Percentiles rank a stretch among this genome's conserved stretches.
phyloP scores from a whole-genome alignment of 2,888 invertebrate genomes.

The Penaeus monodon region DNA sequence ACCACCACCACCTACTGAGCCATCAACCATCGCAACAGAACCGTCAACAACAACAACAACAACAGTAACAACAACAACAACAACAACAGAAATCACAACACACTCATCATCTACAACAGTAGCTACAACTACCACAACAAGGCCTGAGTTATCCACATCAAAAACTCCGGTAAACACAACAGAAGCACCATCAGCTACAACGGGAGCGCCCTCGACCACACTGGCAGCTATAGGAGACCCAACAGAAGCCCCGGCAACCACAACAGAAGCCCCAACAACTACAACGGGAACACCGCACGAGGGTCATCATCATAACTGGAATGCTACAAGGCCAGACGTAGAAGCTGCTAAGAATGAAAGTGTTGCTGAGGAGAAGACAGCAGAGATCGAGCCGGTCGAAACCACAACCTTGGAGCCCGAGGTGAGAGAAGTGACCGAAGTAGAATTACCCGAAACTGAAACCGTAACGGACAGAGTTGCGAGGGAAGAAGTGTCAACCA shows the following conservation, averaged over 20 bases:
- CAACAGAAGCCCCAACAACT: background rate
- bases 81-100: background rate
- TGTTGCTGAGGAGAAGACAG: background rate
- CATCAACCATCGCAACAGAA: slow-evolving; percentile 18
- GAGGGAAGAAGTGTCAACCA: slow-evolving; percentile 10
- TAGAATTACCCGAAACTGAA: slow-evolving; percentile 11
- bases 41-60: background rate
- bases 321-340: background rate
- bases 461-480: background rate
- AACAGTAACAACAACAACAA: background rate
- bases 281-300: background rate
- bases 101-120: background rate
- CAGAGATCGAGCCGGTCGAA: background rate
- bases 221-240: background rate
- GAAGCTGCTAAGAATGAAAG: too few relatives aligned
- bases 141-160: background rate
- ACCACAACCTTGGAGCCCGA: slow-evolving; percentile 2
- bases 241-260: background rate
- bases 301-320: background rate
- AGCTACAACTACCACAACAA: background rate
- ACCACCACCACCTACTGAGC: background rate
- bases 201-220: background rate
- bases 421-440: slow-evolving; percentile 16
- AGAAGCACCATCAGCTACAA: slow-evolving; percentile 69
- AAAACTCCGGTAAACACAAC: slow-evolving; percentile 69